These are phyloP conservation scores for Chloroceryle aenea DNA, from an alignment of 2,113 vertebrate genomes.

Conservation along the genomic window DNA sequence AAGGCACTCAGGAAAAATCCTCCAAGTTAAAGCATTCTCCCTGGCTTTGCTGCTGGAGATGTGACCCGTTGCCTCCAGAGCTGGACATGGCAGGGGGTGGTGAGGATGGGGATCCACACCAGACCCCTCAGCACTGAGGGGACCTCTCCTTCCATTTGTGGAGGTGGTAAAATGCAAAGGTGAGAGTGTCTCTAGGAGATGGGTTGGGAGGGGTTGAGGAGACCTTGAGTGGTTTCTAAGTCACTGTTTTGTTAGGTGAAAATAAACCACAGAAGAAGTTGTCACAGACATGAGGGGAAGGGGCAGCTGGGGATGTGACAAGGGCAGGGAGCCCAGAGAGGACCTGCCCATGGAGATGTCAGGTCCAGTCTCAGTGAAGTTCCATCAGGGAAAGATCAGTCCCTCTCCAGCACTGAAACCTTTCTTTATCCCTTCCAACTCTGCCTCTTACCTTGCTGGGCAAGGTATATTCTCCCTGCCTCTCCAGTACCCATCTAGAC, in stretches of 20 bases:
- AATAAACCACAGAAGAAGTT: background rate
- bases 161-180: background rate
- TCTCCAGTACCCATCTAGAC: background rate
- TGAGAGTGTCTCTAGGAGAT: background rate
- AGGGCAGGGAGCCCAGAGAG: background rate
- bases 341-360: background rate
- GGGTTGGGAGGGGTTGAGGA: fast-evolving
- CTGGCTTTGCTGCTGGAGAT: background rate
- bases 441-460: background rate
- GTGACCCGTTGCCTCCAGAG: fast-evolving
- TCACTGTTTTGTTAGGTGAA: background rate
- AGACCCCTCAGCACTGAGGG: background rate
- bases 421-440: background rate
- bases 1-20: background rate
- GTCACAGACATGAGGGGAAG: background rate
- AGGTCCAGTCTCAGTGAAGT: background rate
- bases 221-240: background rate
- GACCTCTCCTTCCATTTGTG: background rate
- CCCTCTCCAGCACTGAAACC: background rate
- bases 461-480: background rate
- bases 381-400: background rate
- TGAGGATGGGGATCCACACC: background rate
- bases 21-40: background rate
- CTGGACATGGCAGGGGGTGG: background rate
- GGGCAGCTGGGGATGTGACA: background rate